A percentile compares a stretch with the other conserved stretches of the same genome.
Conservation (phyloP, 2,797 vertebrate genomes). For the Brachymystax lenok region DNA sequence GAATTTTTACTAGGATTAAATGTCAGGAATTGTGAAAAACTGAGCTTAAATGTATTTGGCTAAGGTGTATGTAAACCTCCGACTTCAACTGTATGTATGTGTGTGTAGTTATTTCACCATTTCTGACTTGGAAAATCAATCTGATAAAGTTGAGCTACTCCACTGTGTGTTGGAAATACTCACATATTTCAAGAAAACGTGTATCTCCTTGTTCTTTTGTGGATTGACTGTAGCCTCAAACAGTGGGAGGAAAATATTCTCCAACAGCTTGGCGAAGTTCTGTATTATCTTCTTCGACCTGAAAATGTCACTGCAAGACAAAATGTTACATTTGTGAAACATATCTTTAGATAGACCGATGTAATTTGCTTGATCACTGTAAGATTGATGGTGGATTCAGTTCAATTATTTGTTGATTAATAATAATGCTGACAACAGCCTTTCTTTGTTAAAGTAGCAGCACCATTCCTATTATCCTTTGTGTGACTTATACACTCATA, state of each 20-base stretch:
- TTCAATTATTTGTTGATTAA: no score
- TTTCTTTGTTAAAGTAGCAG: no score
- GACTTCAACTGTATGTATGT: background rate
- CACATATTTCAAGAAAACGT: slow-evolving; percentile 94
- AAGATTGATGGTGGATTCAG: background rate
- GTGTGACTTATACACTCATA: background rate
- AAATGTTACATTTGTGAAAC: slow-evolving; percentile 12
- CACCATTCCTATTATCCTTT: background rate
- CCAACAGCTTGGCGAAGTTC: slow-evolving; percentile 91
- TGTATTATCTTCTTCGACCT: slow-evolving; percentile 86
- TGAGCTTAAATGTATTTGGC: no score
- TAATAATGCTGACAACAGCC: no score
- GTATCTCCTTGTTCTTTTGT: slow-evolving; percentile 84
- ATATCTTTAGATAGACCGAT: background rate
- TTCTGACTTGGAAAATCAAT: no score
- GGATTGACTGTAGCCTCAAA: slow-evolving; percentile 94
- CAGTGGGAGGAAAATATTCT: slow-evolving; percentile 93
- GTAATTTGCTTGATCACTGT: background rate
- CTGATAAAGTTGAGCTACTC: background rate
- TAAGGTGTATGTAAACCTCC: no score
- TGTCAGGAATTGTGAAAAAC: no score
- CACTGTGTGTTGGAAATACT: slow-evolving; percentile 56
- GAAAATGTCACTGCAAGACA: slow-evolving; percentile 91
- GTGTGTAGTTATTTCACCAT: no score
- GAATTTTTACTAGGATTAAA: no score